phyloP scores from a whole-genome alignment of 2,797 vertebrate genomes.

The Chromobotia macracanthus region DNA sequence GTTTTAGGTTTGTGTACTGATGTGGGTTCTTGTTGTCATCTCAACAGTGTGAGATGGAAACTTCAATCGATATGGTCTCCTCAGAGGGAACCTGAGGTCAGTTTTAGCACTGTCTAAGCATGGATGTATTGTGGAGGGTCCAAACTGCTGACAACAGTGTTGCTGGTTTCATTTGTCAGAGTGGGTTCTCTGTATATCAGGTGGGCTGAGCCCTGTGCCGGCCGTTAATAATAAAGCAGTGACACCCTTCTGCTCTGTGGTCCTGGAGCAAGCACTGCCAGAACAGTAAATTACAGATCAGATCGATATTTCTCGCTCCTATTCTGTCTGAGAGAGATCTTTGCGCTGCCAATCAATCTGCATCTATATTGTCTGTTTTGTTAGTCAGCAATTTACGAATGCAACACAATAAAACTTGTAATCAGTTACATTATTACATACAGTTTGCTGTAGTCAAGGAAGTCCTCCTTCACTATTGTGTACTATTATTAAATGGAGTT shows the following conservation, averaged over 20 bases:
- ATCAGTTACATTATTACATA: conserved; percentile 24
- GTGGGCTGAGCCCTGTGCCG: conserved; percentile 3
- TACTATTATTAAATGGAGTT: conserved; percentile 7
- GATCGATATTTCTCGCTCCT: conserved; percentile 42
- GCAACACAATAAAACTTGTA: conserved; percentile 13
- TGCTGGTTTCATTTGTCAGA: conserved; percentile 52
- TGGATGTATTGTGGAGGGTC: conserved; percentile 19
- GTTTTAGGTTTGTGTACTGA: not conserved
- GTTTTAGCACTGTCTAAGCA: conserved; percentile 14
- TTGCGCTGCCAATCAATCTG: conserved; percentile 35
- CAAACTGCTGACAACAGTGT: conserved; percentile 50
- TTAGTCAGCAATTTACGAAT: conserved; percentile 23
- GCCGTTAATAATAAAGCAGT: conserved; percentile 58
- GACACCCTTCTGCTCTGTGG: conserved; percentile 48
- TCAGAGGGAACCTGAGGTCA: conserved; percentile 18
- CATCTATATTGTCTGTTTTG: conserved; percentile 31
- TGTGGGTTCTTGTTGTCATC: not conserved
- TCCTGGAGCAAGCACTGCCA: conserved; percentile 45
- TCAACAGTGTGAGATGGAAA: not conserved
- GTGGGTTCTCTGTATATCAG: conserved; percentile 36
- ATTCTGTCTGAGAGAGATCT: conserved; percentile 22
- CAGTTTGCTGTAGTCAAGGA: conserved; percentile 4
- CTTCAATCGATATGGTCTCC: not conserved
- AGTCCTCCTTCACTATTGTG: too few relatives aligned
- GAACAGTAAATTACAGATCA: conserved; percentile 45